Conservation (phyloP, 2,113 vertebrate species). For the Marmota monax region DNA sequence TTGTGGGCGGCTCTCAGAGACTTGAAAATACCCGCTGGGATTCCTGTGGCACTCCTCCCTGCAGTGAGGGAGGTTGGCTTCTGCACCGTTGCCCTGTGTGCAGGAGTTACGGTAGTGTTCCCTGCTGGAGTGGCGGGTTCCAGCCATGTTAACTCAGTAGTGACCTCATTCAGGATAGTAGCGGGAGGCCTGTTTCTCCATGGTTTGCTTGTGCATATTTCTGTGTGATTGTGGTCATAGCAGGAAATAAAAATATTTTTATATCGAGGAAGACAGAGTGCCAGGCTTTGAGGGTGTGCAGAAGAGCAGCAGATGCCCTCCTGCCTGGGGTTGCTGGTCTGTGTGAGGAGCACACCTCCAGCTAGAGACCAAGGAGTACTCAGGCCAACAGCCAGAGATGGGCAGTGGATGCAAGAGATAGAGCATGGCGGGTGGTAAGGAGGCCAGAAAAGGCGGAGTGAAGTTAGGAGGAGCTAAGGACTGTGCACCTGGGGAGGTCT, state of each 20-base stretch:
- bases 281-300: background rate
- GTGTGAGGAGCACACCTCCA: background rate
- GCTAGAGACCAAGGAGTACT: background rate
- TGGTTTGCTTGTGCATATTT: too few species aligned
- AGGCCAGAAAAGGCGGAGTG: background rate
- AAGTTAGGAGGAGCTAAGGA: too few species aligned
- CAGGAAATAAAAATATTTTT: background rate
- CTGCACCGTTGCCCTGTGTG: too few species aligned
- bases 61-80: background rate
- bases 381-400: background rate
- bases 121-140: fast-evolving
- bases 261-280: background rate
- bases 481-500: background rate
- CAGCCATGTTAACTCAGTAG: fast-evolving
- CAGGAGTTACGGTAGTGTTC: too few species aligned
- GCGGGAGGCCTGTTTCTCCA: background rate
- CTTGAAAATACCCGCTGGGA: background rate
- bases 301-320: background rate
- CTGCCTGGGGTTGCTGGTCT: background rate
- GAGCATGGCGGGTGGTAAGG: background rate
- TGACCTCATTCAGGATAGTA: background rate
- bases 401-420: background rate
- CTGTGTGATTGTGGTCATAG: background rate
- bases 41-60: fast-evolving
- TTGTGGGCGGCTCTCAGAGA: background rate